phyloP scores from a whole-genome alignment of 2,888 invertebrate genomes.

The Cenopis cana region DNA sequence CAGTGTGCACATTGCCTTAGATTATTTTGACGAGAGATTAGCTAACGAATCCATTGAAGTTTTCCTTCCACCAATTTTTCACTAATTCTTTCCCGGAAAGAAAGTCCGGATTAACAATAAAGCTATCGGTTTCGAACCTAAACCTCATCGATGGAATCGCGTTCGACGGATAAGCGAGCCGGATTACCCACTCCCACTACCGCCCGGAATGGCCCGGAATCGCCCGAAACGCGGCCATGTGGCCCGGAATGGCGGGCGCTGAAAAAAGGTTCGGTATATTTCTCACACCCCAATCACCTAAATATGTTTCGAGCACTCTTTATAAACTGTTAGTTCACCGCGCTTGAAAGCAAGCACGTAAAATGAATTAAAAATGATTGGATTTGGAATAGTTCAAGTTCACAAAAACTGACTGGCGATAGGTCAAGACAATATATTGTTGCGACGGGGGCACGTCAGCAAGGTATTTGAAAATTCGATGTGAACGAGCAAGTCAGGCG shows the following conservation, averaged over 20 bases:
- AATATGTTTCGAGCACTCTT: not conserved
- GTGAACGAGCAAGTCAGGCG: no score
- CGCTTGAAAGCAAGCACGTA: not conserved
- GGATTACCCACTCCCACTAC: conserved; percentile 11
- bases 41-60: conserved; percentile 2
- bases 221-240: not conserved
- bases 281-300: not conserved
- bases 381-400: no score
- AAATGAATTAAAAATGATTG: not conserved
- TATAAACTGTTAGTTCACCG: not conserved
- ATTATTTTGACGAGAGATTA: no score
- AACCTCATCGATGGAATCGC: conserved; percentile 14
- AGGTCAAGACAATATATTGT: not conserved
- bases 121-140: conserved; percentile 20
- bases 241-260: conserved; percentile 8
- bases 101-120: conserved; percentile 37
- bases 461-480: no score
- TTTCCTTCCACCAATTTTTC: conserved; percentile 8
- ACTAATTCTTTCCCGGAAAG: conserved; percentile 3
- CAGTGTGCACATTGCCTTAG: no score
- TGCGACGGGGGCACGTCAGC: no score
- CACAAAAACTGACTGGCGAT: not conserved
- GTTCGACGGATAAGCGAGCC: conserved; percentile 24
- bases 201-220: conserved; percentile 1
- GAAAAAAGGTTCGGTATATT: not conserved